Percentiles rank a stretch among this genome's conserved stretches.
Evolutionary conservation across 2,888 invertebrate species (phyloP).

Genomic region (Cantharis rufa): DNA sequence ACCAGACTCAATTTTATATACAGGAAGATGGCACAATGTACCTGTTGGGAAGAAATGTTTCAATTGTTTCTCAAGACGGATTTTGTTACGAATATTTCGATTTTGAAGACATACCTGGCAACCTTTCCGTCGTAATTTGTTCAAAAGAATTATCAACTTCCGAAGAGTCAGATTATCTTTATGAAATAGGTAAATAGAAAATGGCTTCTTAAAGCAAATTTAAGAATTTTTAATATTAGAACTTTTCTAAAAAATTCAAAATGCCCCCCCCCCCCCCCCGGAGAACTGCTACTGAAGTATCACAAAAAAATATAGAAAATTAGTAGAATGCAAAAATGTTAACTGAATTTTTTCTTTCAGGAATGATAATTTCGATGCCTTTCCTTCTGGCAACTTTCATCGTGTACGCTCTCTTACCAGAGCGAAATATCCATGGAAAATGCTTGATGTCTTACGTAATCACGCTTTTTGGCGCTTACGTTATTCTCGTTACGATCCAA

Average conservation of each 20-base stretch:
- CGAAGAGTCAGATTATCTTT: background rate
- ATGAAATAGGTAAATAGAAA: too few relatives aligned
- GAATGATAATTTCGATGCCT: constrained; percentile 73
- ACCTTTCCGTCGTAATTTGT: background rate
- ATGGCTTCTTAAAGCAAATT: too few relatives aligned
- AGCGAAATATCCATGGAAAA: constrained; percentile 77
- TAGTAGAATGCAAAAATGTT: too few relatives aligned
- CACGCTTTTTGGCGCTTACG: constrained; percentile 67
- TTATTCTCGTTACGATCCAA: constrained; percentile 63
- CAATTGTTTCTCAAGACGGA: background rate
- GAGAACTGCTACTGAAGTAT: too few relatives aligned
- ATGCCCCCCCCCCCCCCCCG: too few relatives aligned
- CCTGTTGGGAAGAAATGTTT: background rate
- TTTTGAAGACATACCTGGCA: background rate
- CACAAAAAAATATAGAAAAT: too few relatives aligned
- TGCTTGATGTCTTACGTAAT: constrained; percentile 76
- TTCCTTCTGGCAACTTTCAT: constrained; percentile 73
- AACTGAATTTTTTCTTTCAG: constrained; percentile 54
- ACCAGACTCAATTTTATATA: background rate
- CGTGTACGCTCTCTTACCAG: constrained; percentile 73
- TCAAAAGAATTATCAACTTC: background rate
- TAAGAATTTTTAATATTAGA: too few relatives aligned
- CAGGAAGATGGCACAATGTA: constrained; percentile 4
- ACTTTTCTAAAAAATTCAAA: too few relatives aligned
- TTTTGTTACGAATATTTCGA: constrained; percentile 5